Conservation (phyloP, 2,797 vertebrate species). For the Macropus fuliginosus region DNA sequence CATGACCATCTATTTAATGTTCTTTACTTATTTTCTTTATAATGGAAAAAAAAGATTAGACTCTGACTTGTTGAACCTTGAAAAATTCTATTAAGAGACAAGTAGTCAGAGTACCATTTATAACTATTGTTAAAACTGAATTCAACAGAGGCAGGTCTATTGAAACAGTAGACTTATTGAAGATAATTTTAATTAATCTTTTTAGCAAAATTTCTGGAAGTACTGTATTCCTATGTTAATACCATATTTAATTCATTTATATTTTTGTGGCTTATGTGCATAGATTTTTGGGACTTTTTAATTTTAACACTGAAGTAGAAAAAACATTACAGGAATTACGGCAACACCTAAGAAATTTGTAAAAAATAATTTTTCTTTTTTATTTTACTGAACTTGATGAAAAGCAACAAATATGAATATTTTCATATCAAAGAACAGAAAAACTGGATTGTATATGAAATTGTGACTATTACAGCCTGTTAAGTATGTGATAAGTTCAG, state of each 20-base stretch:
- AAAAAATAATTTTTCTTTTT: slow-evolving; percentile 16
- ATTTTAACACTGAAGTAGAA: slow-evolving; percentile 35
- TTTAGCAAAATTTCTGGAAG: slow-evolving; percentile 61
- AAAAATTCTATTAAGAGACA: slow-evolving; percentile 56
- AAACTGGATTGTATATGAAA: not conserved
- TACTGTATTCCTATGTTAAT: slow-evolving; percentile 62
- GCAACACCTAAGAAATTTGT: slow-evolving; percentile 33
- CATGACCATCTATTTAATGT: slow-evolving; percentile 42
- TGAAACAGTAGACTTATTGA: slow-evolving; percentile 60
- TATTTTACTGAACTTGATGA: not conserved
- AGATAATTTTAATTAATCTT: slow-evolving; percentile 72
- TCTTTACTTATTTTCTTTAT: slow-evolving; percentile 60
- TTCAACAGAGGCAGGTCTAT: slow-evolving; percentile 59
- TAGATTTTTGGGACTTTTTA: slow-evolving; percentile 33
- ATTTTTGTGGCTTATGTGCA: slow-evolving; percentile 54
- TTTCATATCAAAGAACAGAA: not conserved
- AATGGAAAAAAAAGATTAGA: slow-evolving; percentile 65
- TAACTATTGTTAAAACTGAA: slow-evolving; percentile 64
- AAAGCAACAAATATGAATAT: not conserved
- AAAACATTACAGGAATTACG: slow-evolving; percentile 27
- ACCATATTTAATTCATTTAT: slow-evolving; percentile 59
- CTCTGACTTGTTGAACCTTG: slow-evolving; percentile 43
- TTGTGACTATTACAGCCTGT: not conserved
- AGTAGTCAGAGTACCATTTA: slow-evolving; percentile 45
- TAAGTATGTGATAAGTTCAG: not conserved